A percentile compares a stretch with the other conserved stretches of the same genome.
phyloP scores from a whole-genome alignment of 64 coral and sea anemone species.

The Hydrozoanthus tunicans region DNA sequence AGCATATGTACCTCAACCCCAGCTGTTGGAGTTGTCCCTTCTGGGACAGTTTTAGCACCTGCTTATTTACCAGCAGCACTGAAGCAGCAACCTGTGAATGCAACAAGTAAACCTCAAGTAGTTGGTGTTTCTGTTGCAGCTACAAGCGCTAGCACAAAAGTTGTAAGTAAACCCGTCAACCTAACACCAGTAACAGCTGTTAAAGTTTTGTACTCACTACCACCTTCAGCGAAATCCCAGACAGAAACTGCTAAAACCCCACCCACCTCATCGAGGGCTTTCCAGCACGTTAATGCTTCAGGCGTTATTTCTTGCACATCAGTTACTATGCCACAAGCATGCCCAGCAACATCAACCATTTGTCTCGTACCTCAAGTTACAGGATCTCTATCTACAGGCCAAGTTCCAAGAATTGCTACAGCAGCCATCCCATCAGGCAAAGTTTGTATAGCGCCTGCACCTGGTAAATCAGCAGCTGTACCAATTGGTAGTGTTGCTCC shows the following conservation, averaged over 20 bases:
- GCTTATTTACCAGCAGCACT: background rate
- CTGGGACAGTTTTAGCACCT: background rate
- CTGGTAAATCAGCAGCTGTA: background rate
- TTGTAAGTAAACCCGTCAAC: background rate
- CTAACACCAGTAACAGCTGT: background rate
- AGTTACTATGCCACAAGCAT: background rate
- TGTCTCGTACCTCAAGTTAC: background rate
- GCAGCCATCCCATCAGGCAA: background rate
- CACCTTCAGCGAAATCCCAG: background rate
- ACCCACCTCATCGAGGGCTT: background rate
- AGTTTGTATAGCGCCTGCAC: background rate
- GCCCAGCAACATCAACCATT: background rate
- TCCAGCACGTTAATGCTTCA: background rate
- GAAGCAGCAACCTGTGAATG: background rate
- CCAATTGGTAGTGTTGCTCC: background rate
- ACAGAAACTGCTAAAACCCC: background rate
- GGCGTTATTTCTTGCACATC: background rate
- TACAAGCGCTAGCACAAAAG: background rate
- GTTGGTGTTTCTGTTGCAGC: background rate
- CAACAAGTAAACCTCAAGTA: background rate
- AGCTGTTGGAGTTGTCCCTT: background rate
- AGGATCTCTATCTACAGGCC: background rate
- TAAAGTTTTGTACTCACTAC: constrained; percentile 30
- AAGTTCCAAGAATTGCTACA: background rate
- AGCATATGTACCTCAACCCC: background rate